Evolutionary conservation across 1,140 invertebrate species (phyloP).

Genomic region (Telenomus remus): DNA sequence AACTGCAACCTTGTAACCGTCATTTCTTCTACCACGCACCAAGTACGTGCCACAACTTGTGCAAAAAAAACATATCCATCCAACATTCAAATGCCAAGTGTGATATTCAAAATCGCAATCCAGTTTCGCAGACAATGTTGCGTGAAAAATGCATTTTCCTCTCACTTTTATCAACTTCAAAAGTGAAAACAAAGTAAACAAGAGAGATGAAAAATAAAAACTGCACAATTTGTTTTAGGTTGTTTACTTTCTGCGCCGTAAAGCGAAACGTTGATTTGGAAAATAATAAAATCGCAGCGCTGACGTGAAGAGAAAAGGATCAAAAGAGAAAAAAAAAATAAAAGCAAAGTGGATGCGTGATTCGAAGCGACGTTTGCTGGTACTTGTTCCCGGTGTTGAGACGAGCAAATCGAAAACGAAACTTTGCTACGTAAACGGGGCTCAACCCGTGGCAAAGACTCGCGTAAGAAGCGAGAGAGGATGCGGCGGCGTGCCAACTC

Average conservation of each 20-base stretch:
- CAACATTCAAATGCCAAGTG: no score
- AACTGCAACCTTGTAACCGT: slow-evolving; percentile 13
- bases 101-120: no score
- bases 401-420: slow-evolving; percentile 64
- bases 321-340: slow-evolving; percentile 40
- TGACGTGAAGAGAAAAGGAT: slow-evolving; percentile 24
- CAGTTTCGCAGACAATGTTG: no score
- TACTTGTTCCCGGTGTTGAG: slow-evolving; percentile 46
- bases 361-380: slow-evolving; percentile 37
- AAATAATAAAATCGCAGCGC: slow-evolving; percentile 35
- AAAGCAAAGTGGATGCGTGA: slow-evolving; percentile 35
- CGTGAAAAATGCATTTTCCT: no score
- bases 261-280: background rate
- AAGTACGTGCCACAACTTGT: slow-evolving; percentile 1
- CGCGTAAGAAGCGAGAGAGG: background rate
- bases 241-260: background rate
- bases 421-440: slow-evolving; percentile 69
- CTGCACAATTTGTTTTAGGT: no score
- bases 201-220: no score
- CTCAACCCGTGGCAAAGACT: slow-evolving; percentile 57
- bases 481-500: slow-evolving; percentile 8
- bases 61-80: no score
- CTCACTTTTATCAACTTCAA: no score
- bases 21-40: slow-evolving; percentile 30
- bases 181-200: no score